Conservation (phyloP, 2,113 vertebrate genomes). For the Pyrgilauda ruficollis region DNA sequence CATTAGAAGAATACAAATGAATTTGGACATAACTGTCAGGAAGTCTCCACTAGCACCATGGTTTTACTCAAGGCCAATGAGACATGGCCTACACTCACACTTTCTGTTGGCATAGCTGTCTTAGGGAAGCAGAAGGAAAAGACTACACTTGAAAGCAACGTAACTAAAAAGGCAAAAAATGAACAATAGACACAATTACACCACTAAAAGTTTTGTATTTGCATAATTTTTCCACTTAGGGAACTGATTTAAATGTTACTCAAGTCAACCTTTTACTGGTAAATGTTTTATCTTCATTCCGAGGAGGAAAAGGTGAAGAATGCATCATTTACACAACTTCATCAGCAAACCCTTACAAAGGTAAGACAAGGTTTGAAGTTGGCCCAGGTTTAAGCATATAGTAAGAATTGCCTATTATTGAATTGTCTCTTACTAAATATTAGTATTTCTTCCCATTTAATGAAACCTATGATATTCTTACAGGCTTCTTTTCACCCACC, state of each 20-base stretch:
- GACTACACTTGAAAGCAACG: neutral
- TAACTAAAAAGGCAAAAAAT: neutral
- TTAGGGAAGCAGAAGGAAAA: neutral
- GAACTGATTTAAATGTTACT: neutral
- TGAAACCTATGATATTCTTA: neutral
- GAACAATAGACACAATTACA: neutral
- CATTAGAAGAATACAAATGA: neutral
- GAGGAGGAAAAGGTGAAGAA: neutral
- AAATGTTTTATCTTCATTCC: neutral
- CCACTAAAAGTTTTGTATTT: neutral
- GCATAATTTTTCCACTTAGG: neutral
- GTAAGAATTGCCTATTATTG: neutral
- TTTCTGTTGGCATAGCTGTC: neutral
- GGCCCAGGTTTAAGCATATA: neutral
- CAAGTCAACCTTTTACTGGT: neutral
- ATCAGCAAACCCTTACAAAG: neutral
- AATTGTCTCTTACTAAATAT: neutral
- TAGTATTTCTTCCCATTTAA: neutral
- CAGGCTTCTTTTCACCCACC: neutral
- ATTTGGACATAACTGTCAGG: neutral
- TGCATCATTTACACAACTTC: neutral
- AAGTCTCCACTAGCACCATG: neutral
- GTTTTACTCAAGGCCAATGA: neutral
- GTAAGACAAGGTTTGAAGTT: neutral
- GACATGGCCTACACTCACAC: neutral